A percentile compares a stretch with the other conserved stretches of the same genome.
Evolutionary conservation across 1,140 invertebrate genomes (phyloP).

Genomic region (Diachasmimorpha longicaudata): DNA sequence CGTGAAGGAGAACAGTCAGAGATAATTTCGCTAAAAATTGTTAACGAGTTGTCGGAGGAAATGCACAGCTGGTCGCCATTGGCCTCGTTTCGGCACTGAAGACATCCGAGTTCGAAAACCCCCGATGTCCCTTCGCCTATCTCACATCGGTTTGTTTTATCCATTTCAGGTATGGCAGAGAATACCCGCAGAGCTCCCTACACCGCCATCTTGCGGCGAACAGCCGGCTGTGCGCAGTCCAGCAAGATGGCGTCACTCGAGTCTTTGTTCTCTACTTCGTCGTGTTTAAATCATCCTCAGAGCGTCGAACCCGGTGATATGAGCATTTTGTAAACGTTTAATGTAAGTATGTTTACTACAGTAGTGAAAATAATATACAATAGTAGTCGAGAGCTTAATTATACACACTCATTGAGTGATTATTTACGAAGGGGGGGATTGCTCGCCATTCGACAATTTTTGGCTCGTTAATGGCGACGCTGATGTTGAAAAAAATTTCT

Average conservation of each 20-base stretch:
- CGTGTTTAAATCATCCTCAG: background rate
- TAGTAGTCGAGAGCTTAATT: conserved; percentile 25
- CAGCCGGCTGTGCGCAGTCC: background rate
- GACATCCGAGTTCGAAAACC: background rate
- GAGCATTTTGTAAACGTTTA: conserved; percentile 28
- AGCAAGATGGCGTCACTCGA: background rate
- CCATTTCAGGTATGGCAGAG: too few relatives aligned
- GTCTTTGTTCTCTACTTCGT: background rate
- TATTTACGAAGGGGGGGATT: background rate
- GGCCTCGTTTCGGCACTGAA: background rate
- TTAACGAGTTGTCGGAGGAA: background rate
- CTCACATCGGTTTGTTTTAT: too few relatives aligned
- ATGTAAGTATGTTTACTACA: conserved; percentile 28
- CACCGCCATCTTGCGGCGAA: background rate
- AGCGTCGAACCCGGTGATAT: conserved; percentile 6
- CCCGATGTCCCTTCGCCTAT: background rate
- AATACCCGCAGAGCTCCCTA: too few relatives aligned
- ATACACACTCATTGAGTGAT: conserved; percentile 18
- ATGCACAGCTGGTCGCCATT: conserved; percentile 4
- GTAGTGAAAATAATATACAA: conserved; percentile 31
- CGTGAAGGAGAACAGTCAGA: background rate
- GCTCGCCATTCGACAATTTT: background rate
- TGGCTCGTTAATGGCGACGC: background rate
- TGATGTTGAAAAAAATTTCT: background rate
- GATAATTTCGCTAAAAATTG: background rate